Evolutionary conservation across 2,797 vertebrate genomes (phyloP), one percentile per base, ranked within the genome.

Genomic region (Diplodus puntazzo): DNA sequence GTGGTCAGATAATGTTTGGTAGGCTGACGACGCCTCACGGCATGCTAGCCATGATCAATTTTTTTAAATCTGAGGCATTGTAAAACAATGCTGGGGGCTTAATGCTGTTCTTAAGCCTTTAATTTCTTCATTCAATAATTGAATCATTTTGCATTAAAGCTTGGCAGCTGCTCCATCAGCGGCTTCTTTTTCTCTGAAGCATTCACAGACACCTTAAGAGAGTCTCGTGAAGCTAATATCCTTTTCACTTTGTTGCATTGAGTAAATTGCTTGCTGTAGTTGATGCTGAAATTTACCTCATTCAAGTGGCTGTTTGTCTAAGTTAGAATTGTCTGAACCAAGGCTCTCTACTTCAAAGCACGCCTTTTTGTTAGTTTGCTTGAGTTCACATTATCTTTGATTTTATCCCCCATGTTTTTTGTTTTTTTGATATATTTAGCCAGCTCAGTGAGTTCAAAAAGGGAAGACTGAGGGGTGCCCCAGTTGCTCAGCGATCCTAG

Each of bases 101-200:
- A 5, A 17, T 46, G 42, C 16, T 52, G 43, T 11, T 64, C 14
- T 55, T 18, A 21, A 67, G 17, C 27, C 25, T 62, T 75, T 67
- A 0, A 39, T 70, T 18, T 50, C 2, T 49, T 65, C 45, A 34
- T 46, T 61, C 30, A 65, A 55, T 20, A 30, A 75, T 61, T 42
- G 21, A 59, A 74, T 82, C 55, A 39, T 17, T 61, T 39, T 67
- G 18, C 17, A 42, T 68, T 46, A 14, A 34, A 42, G 39, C 46
- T 58, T 30, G 23, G 11, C 34, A 61, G 72, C 45, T 12, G 27
- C 60, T n/a, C 55, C 23, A 20, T 39, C 20, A 34, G 8, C n/a
- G 16, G 69, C 58, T 20, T 46, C 12, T 57, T 39, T 60, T 17
- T 53, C n/a, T 65, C 66, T 64, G 27, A 70, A 49, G 58, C n/a